Base-by-base conservation (phyloP, 64 coral and sea anemone species). In the Actinia tenebrosa region DNA sequence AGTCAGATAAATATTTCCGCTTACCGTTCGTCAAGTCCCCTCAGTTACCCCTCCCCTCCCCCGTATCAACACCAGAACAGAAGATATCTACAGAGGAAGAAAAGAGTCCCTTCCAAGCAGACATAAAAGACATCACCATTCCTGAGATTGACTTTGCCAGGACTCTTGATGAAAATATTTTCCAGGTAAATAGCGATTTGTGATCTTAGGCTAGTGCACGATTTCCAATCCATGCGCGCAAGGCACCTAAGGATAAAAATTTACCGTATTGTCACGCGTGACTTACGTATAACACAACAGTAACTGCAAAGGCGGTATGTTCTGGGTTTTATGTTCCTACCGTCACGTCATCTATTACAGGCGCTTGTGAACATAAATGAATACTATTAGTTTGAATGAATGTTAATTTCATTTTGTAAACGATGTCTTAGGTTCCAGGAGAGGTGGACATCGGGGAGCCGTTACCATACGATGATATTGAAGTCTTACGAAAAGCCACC, bases 11-110 rank as follows among this genome's bases (percentile, higher is more conserved):
- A 85, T 85, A 63, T 64, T 64, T 85, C 25, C 50, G 56, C 17
- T 61, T 85, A 23, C 83, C 83, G 8, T 55, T 55, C 19, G 54
- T 64, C 14, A 59, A 61, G 56, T 85, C 83, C 18, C 83, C 83
- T 8, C 30, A 61, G 53, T 10, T 85, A 27, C 53, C 52, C 58
- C 82, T 84, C 8, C 82, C 83, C n/a, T 85, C 56, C 7, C 83
- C 83, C 1, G 60, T 22, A 55, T 85, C 83, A 10, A 53, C 83
- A 19, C 83, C 83, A 26, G 83, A 85, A 20, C 83, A 85, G 8
- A 59, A 64, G 56, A 60, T 85, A 10, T 85, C 83, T 25, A 85
- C 83, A 53, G 90, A 91, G 63, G 44, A 71, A 77, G 78, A 87
- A n/a, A 25, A 25, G 5, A 92, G 90, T 54, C 90, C 90, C 1